Conservation (phyloP, 1,140 invertebrate species). For the Chymomyza costata region DNA sequence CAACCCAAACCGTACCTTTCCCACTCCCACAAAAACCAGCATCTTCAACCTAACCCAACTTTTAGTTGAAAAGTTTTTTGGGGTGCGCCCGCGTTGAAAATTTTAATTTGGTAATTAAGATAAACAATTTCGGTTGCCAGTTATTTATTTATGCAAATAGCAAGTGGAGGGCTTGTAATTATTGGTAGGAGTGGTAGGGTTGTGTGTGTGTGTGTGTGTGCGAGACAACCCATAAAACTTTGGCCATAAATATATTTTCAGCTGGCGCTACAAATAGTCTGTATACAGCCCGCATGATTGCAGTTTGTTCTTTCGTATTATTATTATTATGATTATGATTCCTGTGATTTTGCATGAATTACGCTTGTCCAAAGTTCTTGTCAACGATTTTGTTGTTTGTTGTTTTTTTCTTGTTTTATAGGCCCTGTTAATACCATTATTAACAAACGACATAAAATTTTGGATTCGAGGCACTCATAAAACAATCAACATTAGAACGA, state of each 20-base stretch:
- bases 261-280: no score
- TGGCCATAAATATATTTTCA: slow-evolving; percentile 63
- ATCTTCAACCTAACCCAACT: background rate
- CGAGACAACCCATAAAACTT: slow-evolving; percentile 54
- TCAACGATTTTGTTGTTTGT: no score
- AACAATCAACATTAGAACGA: slow-evolving; percentile 33
- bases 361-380: slow-evolving; percentile 14
- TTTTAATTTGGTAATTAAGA: slow-evolving; percentile 74
- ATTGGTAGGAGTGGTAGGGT: background rate
- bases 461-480: slow-evolving; percentile 7
- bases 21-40: background rate
- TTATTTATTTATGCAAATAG: slow-evolving; percentile 52
- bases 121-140: slow-evolving; percentile 67
- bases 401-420: no score
- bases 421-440: slow-evolving; percentile 54
- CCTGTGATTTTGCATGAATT: no score
- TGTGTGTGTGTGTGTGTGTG: no score
- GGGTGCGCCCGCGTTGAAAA: slow-evolving; percentile 50
- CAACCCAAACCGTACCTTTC: background rate
- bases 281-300: slow-evolving; percentile 1
- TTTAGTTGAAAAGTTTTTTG: slow-evolving; percentile 18
- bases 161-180: no score
- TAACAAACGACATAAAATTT: slow-evolving; percentile 3
- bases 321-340: slow-evolving; percentile 42
- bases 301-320: slow-evolving; percentile 2